Percentiles rank a stretch among this genome's conserved stretches.
These are phyloP conservation scores for Diarsia rubi DNA, from an alignment of 2,888 invertebrate species.

Conservation along the genomic window DNA sequence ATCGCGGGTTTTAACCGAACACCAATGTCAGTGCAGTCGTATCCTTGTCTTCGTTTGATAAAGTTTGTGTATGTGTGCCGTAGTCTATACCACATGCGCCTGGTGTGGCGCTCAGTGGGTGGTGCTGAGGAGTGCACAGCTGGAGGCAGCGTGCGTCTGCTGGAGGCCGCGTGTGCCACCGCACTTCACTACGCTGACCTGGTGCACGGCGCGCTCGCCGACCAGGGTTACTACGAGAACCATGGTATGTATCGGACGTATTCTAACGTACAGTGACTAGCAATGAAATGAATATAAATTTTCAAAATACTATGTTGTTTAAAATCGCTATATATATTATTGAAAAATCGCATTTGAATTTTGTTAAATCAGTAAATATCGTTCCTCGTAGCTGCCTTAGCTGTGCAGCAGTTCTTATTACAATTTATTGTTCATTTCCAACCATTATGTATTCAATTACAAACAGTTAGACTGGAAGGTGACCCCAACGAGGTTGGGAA, in stretches of 20 bases:
- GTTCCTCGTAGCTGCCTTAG: too few relatives aligned
- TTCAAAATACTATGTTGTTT: too few relatives aligned
- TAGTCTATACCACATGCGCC: conserved; percentile 93
- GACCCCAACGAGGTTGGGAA: not conserved
- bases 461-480: not conserved
- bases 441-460: not conserved
- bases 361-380: not conserved
- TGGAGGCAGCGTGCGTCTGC: conserved; percentile 91
- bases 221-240: conserved; percentile 95
- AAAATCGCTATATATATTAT: too few relatives aligned
- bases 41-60: not conserved
- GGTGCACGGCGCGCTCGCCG: conserved; percentile 95
- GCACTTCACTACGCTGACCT: conserved; percentile 97
- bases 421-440: not conserved
- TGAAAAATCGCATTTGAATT: too few relatives aligned
- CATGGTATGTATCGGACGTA: conserved; percentile 77
- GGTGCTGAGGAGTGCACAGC: conserved; percentile 97
- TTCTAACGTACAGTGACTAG: not conserved
- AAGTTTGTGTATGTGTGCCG: not conserved
- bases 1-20: not conserved
- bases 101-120: conserved; percentile 98
- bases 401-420: not conserved
- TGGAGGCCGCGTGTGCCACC: conserved; percentile 96
- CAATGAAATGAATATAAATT: not conserved
- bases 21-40: not conserved